Base-by-base conservation (phyloP, 1,140 invertebrate genomes). In the Brachionus angularis region DNA sequence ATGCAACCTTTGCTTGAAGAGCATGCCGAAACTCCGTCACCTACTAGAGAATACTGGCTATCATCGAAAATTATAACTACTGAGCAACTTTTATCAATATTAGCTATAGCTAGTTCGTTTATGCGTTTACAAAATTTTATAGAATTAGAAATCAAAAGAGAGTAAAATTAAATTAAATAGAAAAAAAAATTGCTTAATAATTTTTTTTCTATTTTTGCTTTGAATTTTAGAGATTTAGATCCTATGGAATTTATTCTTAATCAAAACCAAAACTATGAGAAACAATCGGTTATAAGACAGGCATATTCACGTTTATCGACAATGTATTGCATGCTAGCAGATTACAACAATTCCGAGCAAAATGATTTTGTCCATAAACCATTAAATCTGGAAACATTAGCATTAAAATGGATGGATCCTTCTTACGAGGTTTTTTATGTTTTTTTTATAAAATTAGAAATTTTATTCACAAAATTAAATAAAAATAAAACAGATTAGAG, bases 351-450 rank as follows among this genome's bases (percentile, higher is more conserved):
- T 23, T 86, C 87, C 0, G 87, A 88, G 73, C 86, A 86, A 61
- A 97, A 93, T 21, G 8, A 46, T 2, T 46, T 67, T 18, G 8
- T 21, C 27, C 12, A 21, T 78, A 92, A 95, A 78, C 85, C 90
- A 21, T 92, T 93, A 0, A 89, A 93, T 80, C 90, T 98, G 0
- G 95, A 98, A 80, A 93, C 96, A 87, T 86, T 98, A 84, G 95
- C 94, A 8, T 86, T 93, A 25, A 85, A 93, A 47, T 99, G 96
- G 96, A 96, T 98, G 80, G 95, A 98, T 83, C 89, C 95, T 73
- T 98, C 95, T 81, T 85, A 98, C 5, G 95, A 98, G 84, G 91
- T 93, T 49, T 72, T 73, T 72, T 50, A 4, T 39, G n/a, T 33
- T 12, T 31, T 14, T 21, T 5, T 73, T 52, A 23, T 47, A 53